phyloP scores from a whole-genome alignment of 2,797 vertebrate species.

The Gallinago solitaria region DNA sequence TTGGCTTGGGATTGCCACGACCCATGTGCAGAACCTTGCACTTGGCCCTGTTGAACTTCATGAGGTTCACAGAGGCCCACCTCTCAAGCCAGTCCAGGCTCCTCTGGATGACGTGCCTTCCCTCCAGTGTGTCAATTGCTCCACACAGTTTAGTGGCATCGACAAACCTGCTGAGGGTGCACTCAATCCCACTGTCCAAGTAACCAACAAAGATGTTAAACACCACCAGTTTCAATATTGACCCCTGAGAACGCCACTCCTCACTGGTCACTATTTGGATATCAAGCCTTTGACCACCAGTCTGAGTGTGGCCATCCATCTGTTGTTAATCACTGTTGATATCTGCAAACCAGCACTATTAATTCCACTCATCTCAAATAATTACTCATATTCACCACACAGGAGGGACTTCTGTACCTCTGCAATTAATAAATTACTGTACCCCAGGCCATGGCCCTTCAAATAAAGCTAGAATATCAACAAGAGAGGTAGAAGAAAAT shows the following conservation, averaged over 20 bases:
- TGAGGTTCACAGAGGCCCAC: background rate
- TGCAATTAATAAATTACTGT: background rate
- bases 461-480: background rate
- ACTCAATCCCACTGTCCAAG: background rate
- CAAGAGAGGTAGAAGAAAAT: background rate
- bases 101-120: background rate
- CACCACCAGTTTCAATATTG: background rate
- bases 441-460: background rate
- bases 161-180: background rate
- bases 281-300: background rate
- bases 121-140: background rate
- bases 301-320: background rate
- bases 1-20: background rate
- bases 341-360: slow-evolving; percentile 4
- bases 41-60: background rate
- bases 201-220: background rate
- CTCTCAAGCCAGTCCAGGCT: background rate
- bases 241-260: background rate
- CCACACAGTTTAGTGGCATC: background rate
- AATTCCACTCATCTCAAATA: background rate
- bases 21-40: background rate
- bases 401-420: background rate
- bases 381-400: background rate
- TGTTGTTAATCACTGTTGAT: background rate
- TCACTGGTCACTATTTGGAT: background rate